phyloP scores from a whole-genome alignment of 2,113 vertebrate genomes.

The Nansenia antarctica region DNA sequence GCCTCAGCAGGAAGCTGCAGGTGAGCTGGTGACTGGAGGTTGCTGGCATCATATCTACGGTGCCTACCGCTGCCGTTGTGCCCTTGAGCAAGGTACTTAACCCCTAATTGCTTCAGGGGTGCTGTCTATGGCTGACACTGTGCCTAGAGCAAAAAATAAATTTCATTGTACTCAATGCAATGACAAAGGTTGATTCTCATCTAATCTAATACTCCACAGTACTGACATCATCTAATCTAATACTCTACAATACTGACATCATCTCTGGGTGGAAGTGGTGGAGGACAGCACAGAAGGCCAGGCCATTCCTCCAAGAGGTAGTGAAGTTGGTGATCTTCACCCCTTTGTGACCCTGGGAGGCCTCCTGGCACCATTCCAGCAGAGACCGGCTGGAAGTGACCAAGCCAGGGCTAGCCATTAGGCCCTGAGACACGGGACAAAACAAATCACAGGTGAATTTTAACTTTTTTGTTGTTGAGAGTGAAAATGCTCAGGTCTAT shows the following conservation, averaged over 20 bases:
- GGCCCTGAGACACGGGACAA: conserved; percentile 36
- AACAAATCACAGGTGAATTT: conserved; percentile 3
- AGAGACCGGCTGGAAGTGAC: conserved; percentile 83
- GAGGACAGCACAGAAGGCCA: conserved; percentile 89
- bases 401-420: conserved; percentile 27
- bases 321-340: conserved; percentile 89
- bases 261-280: conserved; percentile 86
- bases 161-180: too few species aligned
- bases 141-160: too few species aligned
- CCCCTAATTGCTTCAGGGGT: too few species aligned
- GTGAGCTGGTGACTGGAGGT: too few species aligned
- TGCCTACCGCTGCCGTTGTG: too few species aligned
- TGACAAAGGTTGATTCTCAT: too few species aligned
- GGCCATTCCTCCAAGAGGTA: conserved; percentile 89
- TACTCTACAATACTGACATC: conserved; percentile 83
- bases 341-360: conserved; percentile 75
- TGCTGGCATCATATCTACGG: too few species aligned
- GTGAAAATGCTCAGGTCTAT: neutral
- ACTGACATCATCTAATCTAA: too few species aligned
- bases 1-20: too few species aligned
- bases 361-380: conserved; percentile 85
- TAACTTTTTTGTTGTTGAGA: neutral
- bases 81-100: too few species aligned
- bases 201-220: too few species aligned
- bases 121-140: too few species aligned